Base-by-base conservation (phyloP, 2,888 invertebrate species). In the Nomada ferruginata region DNA sequence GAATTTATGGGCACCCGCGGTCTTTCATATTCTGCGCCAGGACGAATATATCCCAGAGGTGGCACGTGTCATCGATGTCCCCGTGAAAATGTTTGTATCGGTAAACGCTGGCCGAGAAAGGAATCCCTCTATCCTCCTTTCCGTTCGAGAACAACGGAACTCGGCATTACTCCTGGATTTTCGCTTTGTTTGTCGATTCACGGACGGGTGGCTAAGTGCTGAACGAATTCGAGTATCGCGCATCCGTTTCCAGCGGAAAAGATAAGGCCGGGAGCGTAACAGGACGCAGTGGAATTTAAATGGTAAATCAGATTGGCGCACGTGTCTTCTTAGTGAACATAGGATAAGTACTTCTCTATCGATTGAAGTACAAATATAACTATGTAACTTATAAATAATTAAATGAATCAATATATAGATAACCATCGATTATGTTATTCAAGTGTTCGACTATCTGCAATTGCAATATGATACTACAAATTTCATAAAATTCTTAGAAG, bases 51-150 rank as follows among this genome's bases (percentile, higher is more conserved):
- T 76, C 47, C 44, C 42, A 1, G 20, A n/a, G 66, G 29, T 36
- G 76, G 64, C 76, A 70, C 64, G 76, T 76, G 69, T 70, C 64
- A 36, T 15, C 57, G 52, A 55, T 36, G 23, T 13, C 47, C 13
- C 11, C 63, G 61, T 2, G 64, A 26, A 73, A 68, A 26, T n/a
- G 47, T 15, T 36, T 13, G 52, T 61, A 42, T 53, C 18, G 0
- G 59, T 36, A 29, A 18, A 76, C 23, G 76, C n/a, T 7, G 26
- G 52, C 20, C 15, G 26, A 20, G 26, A 50, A 47, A 26, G 52
- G 60, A 44, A 76, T 63, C 69, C 64, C n/a, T 11, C 20, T 42
- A n/a, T 11, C 18, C 20, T 13, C 23, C 23, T 20, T 20, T 26
- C 5, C 29, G 10, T 42, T 9, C 11, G 47, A 63, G 69, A 61